Base-by-base conservation (phyloP, 2,888 invertebrate species). In the Macaria notata region DNA sequence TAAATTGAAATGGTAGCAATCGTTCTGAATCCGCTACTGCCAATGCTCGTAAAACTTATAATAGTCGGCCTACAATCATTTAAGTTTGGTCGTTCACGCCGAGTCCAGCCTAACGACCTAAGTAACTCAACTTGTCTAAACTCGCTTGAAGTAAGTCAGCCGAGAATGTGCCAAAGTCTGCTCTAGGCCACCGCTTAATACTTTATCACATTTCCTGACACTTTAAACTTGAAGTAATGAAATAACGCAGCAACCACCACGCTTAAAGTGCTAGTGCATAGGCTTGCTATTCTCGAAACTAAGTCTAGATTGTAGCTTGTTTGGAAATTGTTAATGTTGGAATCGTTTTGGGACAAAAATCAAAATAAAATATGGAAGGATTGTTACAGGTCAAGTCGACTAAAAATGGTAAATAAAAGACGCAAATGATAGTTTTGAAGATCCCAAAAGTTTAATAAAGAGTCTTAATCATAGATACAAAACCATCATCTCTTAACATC, bases 91-190 rank as follows among this genome's bases (percentile, higher is more conserved):
- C 61, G 56, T 61, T 57, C 54, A 52, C 52, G 59, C 56, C 62
- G 75, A 72, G 73, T 75, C 72, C 63, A 65, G 62, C 67, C 64
- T 81, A 81, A 81, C 81, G 74, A 78, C 68, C 72, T 71, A 71
- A 77, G 66, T 72, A 73, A 71, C 70, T 66, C 57, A 71, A 62
- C 54, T 62, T 60, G 42, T 31, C 41, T 38, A 39, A 56, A 60
- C 41, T 60, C 74, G 64, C 70, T 66, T 33, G 52, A 9, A 4
- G 7, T 7, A 69, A 67, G 55, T 73, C 71, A 54, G 42, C 33
- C 59, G 65, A 63, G 61, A 70, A 71, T 69, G 70, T 72, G 73
- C 73, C 70, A 71, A 67, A 63, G 61, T 54, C 57, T 55, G 56
- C 48, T 54, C 54, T 55, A 8, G 54, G 59, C 57, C 58, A 45